Percentiles rank a stretch among this genome's conserved stretches.
Evolutionary conservation across 2,888 invertebrate genomes (phyloP).

Genomic region (Apantesis nais): DNA sequence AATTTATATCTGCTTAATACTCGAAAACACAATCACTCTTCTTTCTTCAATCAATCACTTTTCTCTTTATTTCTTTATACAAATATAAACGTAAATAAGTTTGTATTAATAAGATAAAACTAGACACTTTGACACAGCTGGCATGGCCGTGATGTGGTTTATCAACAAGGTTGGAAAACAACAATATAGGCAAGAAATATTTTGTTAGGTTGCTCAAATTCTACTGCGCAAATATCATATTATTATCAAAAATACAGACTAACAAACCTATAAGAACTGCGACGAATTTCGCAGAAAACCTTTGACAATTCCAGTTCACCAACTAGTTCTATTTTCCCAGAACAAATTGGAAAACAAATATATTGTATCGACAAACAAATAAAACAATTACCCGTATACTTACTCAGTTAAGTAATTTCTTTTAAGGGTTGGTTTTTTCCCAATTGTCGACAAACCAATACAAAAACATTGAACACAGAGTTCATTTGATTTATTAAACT

Average conservation of each 20-base stretch:
- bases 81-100: background rate
- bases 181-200: background rate
- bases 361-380: background rate
- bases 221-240: background rate
- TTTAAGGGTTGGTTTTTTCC: background rate
- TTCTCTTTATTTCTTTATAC: background rate
- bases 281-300: background rate
- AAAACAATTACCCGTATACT: conserved; percentile 1
- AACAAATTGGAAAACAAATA: background rate
- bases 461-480: background rate
- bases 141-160: too few relatives aligned
- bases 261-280: background rate
- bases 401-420: background rate
- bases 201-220: background rate
- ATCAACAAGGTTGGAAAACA: background rate
- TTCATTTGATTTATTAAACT: background rate
- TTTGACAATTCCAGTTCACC: background rate
- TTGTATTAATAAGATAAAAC: too few relatives aligned
- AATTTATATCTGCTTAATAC: background rate
- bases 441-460: conserved; percentile 5
- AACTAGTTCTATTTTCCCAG: background rate
- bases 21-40: background rate
- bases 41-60: background rate
- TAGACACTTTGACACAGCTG: too few relatives aligned
- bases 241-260: background rate